Evolutionary conservation across 1,140 invertebrate species (phyloP), one percentile per base, ranked within the genome.

Genomic region (Agraylea sexmaculata): DNA sequence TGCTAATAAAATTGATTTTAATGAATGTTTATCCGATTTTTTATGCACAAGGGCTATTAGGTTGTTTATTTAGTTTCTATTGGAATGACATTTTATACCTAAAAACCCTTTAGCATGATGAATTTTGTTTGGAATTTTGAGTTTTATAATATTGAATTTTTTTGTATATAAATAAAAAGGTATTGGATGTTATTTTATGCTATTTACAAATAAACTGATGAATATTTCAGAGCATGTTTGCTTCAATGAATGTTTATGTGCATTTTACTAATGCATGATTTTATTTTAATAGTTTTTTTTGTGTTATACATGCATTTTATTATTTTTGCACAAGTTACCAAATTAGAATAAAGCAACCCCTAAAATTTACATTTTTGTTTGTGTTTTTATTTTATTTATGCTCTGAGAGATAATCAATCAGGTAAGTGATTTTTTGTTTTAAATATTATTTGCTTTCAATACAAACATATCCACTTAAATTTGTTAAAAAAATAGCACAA

Each of bases 271-370:
- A 23, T 34, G 19, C 28, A 11, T 15, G 16, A 12, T 36, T n/a
- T 36, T 22, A 20, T 22, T 36, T 36, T 13, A 15, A 12, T 36
- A 23, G n/a, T 19, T 34, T 20, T 34, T 34, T 23, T 36, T 36
- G 19, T 34, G 17, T 36, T 34, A 11, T 34, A 18, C 12, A 7
- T 3, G 7, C 7, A 15, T 25, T 32, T 33, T 41, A 22, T 33
- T 41, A 27, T 41, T 37, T 22, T 21, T 30, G 15, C 37, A 30
- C 22, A 40, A 40, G 23, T 27, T 40, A 16, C 41, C 33, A 27
- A 5, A 4, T 17, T 36, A 12, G 22, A 40, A 40, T 28, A 30
- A 29, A 37, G 23, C 23, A 36, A n/a, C n/a, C n/a, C n/a, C n/a
- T n/a, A n/a, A n/a, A n/a, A n/a, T 13, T 36, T 36, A 18, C n/a